A percentile compares a stretch with the other conserved stretches of the same genome.
These are phyloP conservation scores for Hetaerina americana DNA, from an alignment of 1,140 invertebrate genomes.

Conservation along the genomic window DNA sequence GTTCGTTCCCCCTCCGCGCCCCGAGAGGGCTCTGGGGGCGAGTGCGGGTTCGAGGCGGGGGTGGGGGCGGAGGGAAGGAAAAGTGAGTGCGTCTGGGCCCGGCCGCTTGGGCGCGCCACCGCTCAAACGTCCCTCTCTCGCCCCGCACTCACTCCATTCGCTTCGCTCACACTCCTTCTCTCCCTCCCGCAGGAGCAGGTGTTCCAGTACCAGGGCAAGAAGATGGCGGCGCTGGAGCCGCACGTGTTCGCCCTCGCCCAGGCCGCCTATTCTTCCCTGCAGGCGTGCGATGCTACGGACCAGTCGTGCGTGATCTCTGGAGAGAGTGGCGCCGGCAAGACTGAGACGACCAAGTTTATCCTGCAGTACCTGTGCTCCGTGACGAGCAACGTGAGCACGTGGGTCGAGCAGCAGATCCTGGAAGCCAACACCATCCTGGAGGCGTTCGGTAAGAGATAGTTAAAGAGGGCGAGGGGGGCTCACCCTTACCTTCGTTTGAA, in stretches of 20 bases:
- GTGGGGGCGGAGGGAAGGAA: too few relatives aligned
- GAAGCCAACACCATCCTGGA: constrained; percentile 89
- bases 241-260: constrained; percentile 85
- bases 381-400: constrained; percentile 76
- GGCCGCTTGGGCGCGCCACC: too few relatives aligned
- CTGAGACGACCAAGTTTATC: constrained; percentile 91
- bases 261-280: constrained; percentile 64
- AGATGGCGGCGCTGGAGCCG: constrained; percentile 67
- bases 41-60: too few relatives aligned
- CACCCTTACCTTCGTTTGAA: too few relatives aligned
- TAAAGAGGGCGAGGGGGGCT: too few relatives aligned
- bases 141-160: neutral
- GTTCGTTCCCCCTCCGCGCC: too few relatives aligned
- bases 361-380: constrained; percentile 89
- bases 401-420: constrained; percentile 88
- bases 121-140: too few relatives aligned
- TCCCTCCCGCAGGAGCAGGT: constrained; percentile 52
- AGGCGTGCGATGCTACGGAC: constrained; percentile 35
- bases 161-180: neutral
- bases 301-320: constrained; percentile 96
- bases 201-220: constrained; percentile 63
- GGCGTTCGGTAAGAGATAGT: constrained; percentile 61
- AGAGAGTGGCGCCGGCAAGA: constrained; percentile 96
- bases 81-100: too few relatives aligned
- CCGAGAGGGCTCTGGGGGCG: too few relatives aligned